phyloP scores from a whole-genome alignment of 2,797 vertebrate species.

The Sarcophilus harrisii region DNA sequence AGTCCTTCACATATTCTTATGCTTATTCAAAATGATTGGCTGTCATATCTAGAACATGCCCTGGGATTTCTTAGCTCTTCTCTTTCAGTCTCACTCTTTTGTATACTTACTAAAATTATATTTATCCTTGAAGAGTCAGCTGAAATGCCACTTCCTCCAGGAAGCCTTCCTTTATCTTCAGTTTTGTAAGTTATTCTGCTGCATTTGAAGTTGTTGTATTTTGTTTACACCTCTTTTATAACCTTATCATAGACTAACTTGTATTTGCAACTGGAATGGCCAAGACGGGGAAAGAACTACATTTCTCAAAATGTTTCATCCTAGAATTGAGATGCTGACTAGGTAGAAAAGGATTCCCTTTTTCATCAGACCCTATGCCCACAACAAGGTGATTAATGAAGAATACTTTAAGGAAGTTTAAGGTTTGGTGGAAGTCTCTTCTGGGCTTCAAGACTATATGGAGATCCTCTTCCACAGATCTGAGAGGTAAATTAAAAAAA shows the following conservation, averaged over 20 bases:
- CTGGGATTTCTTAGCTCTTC: not conserved
- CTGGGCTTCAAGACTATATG: not conserved
- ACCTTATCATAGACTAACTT: not conserved
- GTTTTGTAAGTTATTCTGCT: not conserved
- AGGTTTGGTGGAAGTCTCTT: not conserved
- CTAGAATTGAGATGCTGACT: not conserved
- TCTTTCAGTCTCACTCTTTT: not conserved
- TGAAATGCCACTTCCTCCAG: not conserved
- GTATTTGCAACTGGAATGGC: not conserved
- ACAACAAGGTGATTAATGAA: not conserved
- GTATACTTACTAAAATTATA: not conserved
- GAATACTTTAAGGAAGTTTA: not conserved
- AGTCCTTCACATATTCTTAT: not conserved
- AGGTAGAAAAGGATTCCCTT: not conserved
- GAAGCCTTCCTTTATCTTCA: not conserved
- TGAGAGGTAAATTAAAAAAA: no score
- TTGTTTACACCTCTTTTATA: not conserved
- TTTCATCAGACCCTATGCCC: not conserved
- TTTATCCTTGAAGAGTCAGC: not conserved
- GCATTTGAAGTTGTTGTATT: not conserved
- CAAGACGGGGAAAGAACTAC: not conserved
- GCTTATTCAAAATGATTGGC: not conserved
- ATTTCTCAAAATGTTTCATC: not conserved
- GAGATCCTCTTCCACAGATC: no score
- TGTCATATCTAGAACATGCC: not conserved